Base-by-base conservation (phyloP, 23 tunicate genomes). In the Phallusia fumigata region DNA sequence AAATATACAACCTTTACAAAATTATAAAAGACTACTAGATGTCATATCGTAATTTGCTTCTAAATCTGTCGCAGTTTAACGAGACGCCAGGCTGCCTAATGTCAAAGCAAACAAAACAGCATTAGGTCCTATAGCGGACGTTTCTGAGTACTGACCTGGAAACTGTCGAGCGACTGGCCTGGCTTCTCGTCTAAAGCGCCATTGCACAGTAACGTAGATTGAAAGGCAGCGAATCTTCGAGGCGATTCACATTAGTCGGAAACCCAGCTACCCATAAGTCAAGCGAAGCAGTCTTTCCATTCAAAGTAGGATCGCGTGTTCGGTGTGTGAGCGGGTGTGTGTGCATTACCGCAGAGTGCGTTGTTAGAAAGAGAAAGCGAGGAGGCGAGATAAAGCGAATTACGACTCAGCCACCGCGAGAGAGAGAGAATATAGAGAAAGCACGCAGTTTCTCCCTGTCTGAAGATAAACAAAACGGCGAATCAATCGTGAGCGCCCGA, bases 381-480 rank as follows among this genome's bases (percentile, higher is more conserved):
- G 47, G 69, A 58, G 69, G 28, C 69, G 69, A 22, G 69, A 58
- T 58, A 58, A 58, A 58, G 28, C 28, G 69, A 58, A 58, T 58
- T 58, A 58, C 69, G 11, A 58, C 28, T 16, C 26, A 24, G 3
- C 11, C 69, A 16, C 28, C 16, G 69, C 3, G 26, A 1, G 69
- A 1, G 69, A 21, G 69, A 24, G 26, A 58, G 28, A 58, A 22
- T 1, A 13, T 10, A 10, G 47, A 40, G 47, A 40, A 40, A 40
- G 47, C 47, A 16, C 69, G 26, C 69, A 24, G 69, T 24, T 58
- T 24, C 69, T 58, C 69, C 69, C 69, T 24, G 69, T 24, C 28
- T 24, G 69, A 58, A 58, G 69, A 58, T 58, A 58, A 58, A 58
- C 16, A 58, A 58, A 58, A 58, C 69, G 69, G 69, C 69, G 69